Conservation (phyloP, 2,888 invertebrate species). For the Campoplex nolae region DNA sequence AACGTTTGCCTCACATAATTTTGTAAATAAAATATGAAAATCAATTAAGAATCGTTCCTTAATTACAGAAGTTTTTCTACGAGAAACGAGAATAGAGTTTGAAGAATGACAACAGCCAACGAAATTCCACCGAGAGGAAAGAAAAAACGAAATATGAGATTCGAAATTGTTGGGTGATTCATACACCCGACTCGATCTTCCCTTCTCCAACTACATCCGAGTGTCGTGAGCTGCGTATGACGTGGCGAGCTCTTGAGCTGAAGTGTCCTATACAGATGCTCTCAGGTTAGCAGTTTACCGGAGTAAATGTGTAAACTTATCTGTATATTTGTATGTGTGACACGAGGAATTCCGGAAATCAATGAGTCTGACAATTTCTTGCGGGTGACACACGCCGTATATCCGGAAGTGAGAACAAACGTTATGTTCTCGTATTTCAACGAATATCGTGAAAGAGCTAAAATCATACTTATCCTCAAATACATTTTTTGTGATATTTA, state of each 20-base stretch:
- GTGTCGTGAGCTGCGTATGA: slow-evolving; percentile 45
- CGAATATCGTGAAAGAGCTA: background rate
- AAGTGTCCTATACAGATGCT: slow-evolving; percentile 26
- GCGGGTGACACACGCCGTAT: slow-evolving; percentile 35
- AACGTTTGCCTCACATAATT: background rate
- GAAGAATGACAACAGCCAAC: background rate
- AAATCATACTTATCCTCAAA: background rate
- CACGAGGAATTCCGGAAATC: slow-evolving; percentile 57
- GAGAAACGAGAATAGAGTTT: slow-evolving; percentile 3
- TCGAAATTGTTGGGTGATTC: slow-evolving; percentile 58
- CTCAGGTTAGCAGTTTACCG: slow-evolving; percentile 19
- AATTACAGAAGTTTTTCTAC: background rate
- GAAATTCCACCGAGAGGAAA: slow-evolving; percentile 17
- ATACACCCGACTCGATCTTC: slow-evolving; percentile 24
- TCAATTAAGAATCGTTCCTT: background rate
- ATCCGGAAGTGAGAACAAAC: background rate
- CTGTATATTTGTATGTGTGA: background rate
- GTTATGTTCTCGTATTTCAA: background rate
- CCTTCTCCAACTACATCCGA: slow-evolving; percentile 26
- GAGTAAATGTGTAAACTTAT: background rate
- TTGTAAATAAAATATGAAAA: background rate
- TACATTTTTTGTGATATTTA: background rate
- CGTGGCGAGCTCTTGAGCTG: slow-evolving; percentile 39
- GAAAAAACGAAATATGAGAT: slow-evolving; percentile 28
- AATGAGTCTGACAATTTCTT: slow-evolving; percentile 47